Base-by-base conservation (phyloP, 2,113 vertebrate genomes). In the Microtus ochrogaster region DNA sequence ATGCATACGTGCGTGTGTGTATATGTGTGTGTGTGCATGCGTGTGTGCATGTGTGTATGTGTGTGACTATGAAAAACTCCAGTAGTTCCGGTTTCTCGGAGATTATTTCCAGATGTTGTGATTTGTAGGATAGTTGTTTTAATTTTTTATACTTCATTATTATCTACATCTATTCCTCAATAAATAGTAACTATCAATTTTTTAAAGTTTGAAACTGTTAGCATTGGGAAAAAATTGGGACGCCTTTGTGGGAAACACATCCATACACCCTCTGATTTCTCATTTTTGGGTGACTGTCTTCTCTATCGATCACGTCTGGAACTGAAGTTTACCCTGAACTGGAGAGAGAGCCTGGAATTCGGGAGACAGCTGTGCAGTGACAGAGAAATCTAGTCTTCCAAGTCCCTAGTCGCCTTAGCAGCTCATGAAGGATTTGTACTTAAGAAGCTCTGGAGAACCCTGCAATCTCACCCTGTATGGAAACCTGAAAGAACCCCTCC, bases 201-300 rank as follows among this genome's bases (percentile, higher is more conserved):
- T 58, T 44, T 73, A 22, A 49, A 39, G 14, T 68, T 92, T 26
- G 33, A 85, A 49, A 85, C 63, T 52, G 39, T 74, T 9, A 61
- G 87, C 7, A 72, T 73, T 36, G 47, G 9, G 26, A 52, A 88
- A 21, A 65, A 36, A 86, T 52, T 21, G 65, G 63, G 19, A 21
- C 21, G 17, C 49, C 65, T 49, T 86, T 66, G 21, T 33, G 21
- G 44, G 44, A n/a, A 70, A n/a, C 85, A 16, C 6, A 1, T 28
- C 30, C 1, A 0, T 30, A 22, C 0, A 17, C n/a, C 55, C 21
- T 0, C 13, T 41, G 33, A 2, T 21, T 7, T 21, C 41, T 39
- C 47, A 0, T 14, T 66, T 55, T 5, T 1, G 3, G 0, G 5
- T 22, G 16, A 0, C 24, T 24, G 33, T 9, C 26, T 22, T 83